phyloP scores from a whole-genome alignment of 2,113 vertebrate species.

The Psittacula cyanocephala region DNA sequence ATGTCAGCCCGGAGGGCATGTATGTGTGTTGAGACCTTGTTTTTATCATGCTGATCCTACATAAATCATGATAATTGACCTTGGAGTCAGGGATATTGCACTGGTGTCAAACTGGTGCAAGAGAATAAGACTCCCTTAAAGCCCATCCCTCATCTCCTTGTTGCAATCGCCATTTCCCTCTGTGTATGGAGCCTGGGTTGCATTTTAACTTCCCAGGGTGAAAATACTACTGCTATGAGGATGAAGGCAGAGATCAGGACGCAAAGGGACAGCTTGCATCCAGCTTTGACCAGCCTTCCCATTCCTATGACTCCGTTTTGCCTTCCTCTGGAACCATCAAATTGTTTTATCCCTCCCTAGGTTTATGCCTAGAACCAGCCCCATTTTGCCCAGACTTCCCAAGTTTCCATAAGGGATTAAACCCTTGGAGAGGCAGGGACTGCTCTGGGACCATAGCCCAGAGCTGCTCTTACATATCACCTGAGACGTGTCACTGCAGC shows the following conservation, averaged over 20 bases:
- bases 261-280: not conserved
- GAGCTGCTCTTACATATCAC: not conserved
- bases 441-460: not conserved
- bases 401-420: not conserved
- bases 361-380: not conserved
- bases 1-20: not conserved
- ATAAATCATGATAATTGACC: not conserved
- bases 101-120: not conserved
- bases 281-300: not conserved
- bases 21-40: not conserved
- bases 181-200: not conserved
- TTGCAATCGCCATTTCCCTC: not conserved
- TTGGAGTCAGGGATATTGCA: not conserved
- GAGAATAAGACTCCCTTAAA: not conserved
- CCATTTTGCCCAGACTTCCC: rapidly evolving
- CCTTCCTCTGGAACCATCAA: not conserved
- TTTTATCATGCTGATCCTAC: not conserved
- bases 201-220: not conserved
- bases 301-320: not conserved
- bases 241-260: not conserved
- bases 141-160: rapidly evolving
- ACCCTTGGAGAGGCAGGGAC: not conserved
- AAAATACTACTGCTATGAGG: not conserved
- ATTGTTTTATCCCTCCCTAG: not conserved
- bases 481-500: not conserved